Conservation (phyloP, 2,888 invertebrate species). For the Rhagophthalmus giganteus region DNA sequence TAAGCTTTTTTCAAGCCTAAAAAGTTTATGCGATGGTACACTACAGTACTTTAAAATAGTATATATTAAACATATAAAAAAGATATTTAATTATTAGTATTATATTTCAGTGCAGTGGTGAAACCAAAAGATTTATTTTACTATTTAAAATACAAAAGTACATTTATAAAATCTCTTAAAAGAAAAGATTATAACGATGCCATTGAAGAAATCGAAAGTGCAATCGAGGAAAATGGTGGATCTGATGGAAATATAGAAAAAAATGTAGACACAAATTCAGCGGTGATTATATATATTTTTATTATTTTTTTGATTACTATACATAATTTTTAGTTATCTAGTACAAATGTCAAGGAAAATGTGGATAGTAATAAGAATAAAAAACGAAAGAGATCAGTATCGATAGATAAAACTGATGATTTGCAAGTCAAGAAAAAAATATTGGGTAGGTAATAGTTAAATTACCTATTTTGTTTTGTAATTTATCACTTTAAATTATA, state of each 20-base stretch:
- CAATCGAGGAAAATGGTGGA: slow-evolving; percentile 56
- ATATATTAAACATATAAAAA: neutral
- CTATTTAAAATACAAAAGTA: slow-evolving; percentile 79
- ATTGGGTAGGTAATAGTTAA: no score
- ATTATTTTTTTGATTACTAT: no score
- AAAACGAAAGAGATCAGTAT: no score
- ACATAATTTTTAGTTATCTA: no score
- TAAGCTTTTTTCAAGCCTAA: slow-evolving; percentile 53
- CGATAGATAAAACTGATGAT: no score
- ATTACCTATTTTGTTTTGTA: no score
- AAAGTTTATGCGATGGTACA: slow-evolving; percentile 60
- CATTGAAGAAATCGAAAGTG: slow-evolving; percentile 83
- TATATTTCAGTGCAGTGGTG: slow-evolving; percentile 66
- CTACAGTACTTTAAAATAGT: slow-evolving; percentile 40
- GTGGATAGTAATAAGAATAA: no score
- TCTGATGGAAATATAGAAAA: slow-evolving; percentile 43
- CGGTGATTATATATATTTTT: neutral
- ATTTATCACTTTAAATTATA: no score
- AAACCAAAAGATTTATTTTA: slow-evolving; percentile 84
- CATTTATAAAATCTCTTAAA: slow-evolving; percentile 76
- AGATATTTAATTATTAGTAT: no score
- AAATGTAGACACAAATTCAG: no score
- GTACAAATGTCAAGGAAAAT: no score
- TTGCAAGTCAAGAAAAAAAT: no score
- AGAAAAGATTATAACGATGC: slow-evolving; percentile 86